Percentiles rank a stretch among this genome's conserved stretches.
Conservation (phyloP, 2,113 vertebrate species). For the Chamaea fasciata region DNA sequence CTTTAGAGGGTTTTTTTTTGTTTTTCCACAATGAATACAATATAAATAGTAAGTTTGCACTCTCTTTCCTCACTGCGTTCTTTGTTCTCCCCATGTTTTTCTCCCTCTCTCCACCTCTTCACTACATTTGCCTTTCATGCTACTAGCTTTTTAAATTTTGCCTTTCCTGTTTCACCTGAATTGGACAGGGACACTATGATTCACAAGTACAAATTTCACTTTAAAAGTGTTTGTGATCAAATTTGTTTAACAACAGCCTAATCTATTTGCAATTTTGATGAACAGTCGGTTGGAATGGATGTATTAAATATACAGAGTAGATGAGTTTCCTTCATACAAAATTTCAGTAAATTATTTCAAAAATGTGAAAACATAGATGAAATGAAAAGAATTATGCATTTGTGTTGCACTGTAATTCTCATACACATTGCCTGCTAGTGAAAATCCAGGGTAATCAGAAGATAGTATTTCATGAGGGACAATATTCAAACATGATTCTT, state of each 20-base stretch:
- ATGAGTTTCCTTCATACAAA: not conserved
- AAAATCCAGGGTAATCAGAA: not conserved
- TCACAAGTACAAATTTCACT: not conserved
- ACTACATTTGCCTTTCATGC: not conserved
- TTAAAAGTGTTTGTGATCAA: accelerated
- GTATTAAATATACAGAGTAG: not conserved
- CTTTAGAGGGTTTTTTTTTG: not conserved
- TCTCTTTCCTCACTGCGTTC: not conserved
- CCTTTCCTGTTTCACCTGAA: not conserved
- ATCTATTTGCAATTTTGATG: not conserved
- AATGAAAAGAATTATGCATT: not conserved
- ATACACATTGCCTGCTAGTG: not conserved
- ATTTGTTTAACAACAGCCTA: not conserved
- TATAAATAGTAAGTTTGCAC: not conserved
- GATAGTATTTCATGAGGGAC: not conserved
- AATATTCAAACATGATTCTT: not conserved
- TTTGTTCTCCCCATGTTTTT: not conserved
- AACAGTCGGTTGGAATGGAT: not conserved
- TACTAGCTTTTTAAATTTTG: not conserved
- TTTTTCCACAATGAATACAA: not conserved
- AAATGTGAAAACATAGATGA: not conserved
- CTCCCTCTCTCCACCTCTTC: not conserved
- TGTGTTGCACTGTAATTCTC: not conserved
- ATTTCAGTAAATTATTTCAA: not conserved
- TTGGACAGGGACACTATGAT: not conserved